These are phyloP conservation scores for Octodon degus DNA, from an alignment of 2,113 vertebrate species.

Conservation along the genomic window DNA sequence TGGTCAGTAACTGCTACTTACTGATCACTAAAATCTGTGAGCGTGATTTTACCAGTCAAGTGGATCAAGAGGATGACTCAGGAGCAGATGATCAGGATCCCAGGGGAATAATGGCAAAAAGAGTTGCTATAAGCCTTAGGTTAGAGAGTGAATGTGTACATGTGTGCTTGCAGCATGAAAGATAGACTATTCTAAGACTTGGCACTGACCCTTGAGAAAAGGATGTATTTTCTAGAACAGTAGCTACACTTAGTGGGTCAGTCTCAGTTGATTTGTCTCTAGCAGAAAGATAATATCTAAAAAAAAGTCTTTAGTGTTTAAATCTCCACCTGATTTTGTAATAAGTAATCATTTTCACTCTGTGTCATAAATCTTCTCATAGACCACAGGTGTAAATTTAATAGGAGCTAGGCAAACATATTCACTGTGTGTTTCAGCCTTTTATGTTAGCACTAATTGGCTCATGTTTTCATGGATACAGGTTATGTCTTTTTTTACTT, in stretches of 20 bases:
- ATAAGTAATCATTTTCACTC: background rate
- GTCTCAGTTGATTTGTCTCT: background rate
- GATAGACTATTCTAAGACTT: background rate
- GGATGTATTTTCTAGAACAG: background rate
- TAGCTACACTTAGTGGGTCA: background rate
- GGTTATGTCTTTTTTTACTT: background rate
- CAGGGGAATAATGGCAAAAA: background rate
- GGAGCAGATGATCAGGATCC: background rate
- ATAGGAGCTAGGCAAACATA: background rate
- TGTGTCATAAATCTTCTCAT: background rate
- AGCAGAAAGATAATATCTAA: background rate
- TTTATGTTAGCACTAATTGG: background rate
- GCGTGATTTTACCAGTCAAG: background rate
- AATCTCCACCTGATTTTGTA: background rate
- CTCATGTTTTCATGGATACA: background rate
- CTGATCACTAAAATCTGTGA: background rate
- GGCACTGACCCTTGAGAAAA: background rate
- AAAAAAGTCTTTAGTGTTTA: constrained; percentile 14
- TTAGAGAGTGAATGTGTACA: background rate
- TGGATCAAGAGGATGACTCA: background rate
- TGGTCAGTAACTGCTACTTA: background rate
- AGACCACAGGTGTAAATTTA: background rate
- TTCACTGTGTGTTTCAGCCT: background rate
- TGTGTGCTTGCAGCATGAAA: background rate
- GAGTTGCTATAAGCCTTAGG: background rate